Evolutionary conservation across 2,113 vertebrate genomes (phyloP).

Genomic region (Gambusia affinis): DNA sequence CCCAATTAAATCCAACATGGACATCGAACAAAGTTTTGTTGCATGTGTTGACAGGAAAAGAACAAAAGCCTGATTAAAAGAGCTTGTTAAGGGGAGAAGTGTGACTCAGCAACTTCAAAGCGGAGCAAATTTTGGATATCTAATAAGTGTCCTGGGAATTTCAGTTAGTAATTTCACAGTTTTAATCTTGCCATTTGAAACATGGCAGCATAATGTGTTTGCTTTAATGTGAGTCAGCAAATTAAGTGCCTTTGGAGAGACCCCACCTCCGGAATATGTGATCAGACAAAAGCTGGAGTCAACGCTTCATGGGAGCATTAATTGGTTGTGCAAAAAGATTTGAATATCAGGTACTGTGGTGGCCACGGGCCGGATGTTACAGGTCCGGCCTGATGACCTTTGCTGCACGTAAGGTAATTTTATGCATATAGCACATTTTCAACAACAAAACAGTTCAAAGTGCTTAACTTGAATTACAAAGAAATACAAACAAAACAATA

Average conservation of each 20-base stretch:
- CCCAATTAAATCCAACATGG: constrained; percentile 70
- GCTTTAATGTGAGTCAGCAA: constrained; percentile 1
- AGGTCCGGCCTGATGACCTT: too few relatives aligned
- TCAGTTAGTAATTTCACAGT: constrained; percentile 37
- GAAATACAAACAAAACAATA: too few relatives aligned
- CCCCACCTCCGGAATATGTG: background rate
- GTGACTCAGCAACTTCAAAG: constrained; percentile 56
- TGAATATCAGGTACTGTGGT: too few relatives aligned
- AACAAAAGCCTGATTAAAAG: constrained; percentile 66
- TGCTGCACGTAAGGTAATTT: too few relatives aligned
- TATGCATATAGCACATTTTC: too few relatives aligned
- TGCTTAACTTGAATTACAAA: too few relatives aligned
- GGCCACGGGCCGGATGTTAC: too few relatives aligned
- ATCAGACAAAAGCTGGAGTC: constrained; percentile 3
- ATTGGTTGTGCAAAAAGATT: background rate
- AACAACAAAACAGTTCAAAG: too few relatives aligned
- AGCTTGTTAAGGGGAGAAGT: constrained; percentile 45
- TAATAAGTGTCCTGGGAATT: constrained; percentile 54
- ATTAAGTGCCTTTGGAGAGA: background rate
- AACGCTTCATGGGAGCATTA: background rate
- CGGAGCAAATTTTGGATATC: constrained; percentile 54
- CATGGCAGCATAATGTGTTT: constrained; percentile 15
- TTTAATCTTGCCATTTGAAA: constrained; percentile 29
- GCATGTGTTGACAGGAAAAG: constrained; percentile 50
- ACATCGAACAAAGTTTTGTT: constrained; percentile 55